These are phyloP conservation scores for Phlogophora meticulosa DNA, from an alignment of 2,888 invertebrate genomes.

Conservation along the genomic window DNA sequence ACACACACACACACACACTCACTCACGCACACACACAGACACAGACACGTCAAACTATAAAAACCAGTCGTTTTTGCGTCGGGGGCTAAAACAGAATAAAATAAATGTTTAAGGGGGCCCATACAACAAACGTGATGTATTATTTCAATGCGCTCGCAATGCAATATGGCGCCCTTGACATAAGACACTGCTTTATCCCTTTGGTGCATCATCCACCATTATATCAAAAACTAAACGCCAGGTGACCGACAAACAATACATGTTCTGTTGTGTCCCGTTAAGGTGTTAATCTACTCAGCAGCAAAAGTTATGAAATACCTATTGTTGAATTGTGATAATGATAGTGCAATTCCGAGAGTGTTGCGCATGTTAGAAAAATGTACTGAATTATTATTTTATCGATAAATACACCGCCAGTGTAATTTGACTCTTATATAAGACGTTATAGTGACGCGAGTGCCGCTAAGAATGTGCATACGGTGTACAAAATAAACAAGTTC, in stretches of 20 bases:
- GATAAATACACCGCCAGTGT: conserved; percentile 40
- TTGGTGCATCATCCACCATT: too few species aligned
- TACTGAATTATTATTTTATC: background rate
- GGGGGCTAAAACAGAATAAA: too few species aligned
- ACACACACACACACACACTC: too few species aligned
- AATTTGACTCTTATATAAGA: conserved; percentile 28
- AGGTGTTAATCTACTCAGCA: background rate
- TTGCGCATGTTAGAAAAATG: conserved; percentile 4
- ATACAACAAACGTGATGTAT: too few species aligned
- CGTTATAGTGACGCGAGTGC: conserved; percentile 39
- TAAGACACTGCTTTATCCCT: background rate
- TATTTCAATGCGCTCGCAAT: too few species aligned
- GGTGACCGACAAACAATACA: too few species aligned
- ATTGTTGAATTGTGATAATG: background rate
- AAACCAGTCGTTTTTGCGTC: too few species aligned
- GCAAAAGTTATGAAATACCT: background rate
- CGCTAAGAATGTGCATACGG: conserved; percentile 38
- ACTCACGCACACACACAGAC: too few species aligned
- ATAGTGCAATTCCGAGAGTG: background rate
- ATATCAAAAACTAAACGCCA: too few species aligned
- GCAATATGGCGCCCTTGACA: too few species aligned
- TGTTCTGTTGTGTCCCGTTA: background rate
- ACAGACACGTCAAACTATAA: too few species aligned
- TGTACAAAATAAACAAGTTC: conserved; percentile 39
- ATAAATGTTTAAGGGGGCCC: too few species aligned